Evolutionary conservation across 2,113 vertebrate genomes (phyloP).

Genomic region (Corythornis madagascariensis): DNA sequence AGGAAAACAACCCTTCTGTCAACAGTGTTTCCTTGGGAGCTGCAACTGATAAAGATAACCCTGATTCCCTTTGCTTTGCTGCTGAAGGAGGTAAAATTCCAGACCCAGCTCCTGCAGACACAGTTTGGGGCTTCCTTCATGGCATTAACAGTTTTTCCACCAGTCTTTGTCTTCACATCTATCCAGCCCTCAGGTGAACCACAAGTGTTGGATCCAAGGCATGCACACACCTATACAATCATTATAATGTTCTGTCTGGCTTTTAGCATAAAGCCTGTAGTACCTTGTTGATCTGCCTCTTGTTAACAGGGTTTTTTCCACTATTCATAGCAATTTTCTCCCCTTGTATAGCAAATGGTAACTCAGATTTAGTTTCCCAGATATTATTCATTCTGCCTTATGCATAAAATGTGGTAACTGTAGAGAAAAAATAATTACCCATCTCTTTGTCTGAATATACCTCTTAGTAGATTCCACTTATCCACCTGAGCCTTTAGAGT

Average conservation of each 20-base stretch:
- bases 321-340: background rate
- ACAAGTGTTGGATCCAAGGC: background rate
- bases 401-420: background rate
- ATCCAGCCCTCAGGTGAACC: background rate
- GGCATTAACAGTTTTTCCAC: background rate
- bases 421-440: background rate
- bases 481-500: background rate
- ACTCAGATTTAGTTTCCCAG: slow-evolving; percentile 19
- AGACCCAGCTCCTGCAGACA: background rate
- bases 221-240: background rate
- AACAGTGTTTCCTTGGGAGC: background rate
- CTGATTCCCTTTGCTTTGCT: background rate
- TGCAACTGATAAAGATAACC: background rate
- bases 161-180: background rate
- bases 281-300: background rate
- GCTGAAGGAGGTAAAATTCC: background rate
- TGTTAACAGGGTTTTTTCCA: background rate
- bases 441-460: background rate
- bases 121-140: background rate
- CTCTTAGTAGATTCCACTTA: slow-evolving; percentile 21
- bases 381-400: background rate
- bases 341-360: background rate
- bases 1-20: background rate
- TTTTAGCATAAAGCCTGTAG: background rate
- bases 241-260: background rate